phyloP scores from a whole-genome alignment of 2,113 vertebrate species.

The Antigone vipio region DNA sequence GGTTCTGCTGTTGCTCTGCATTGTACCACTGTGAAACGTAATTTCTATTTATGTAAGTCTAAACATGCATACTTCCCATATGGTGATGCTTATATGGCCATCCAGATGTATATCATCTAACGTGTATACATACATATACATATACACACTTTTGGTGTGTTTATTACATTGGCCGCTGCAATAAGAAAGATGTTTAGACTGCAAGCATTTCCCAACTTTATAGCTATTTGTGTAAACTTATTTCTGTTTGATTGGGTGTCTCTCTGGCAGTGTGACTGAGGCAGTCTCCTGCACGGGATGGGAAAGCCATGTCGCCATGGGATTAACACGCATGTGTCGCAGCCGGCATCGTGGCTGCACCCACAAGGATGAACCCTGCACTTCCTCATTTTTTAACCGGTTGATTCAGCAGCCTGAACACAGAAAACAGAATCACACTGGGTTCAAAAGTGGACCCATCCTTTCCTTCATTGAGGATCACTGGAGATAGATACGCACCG shows the following conservation, averaged over 20 bases:
- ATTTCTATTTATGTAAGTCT: neutral
- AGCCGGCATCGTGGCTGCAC: neutral
- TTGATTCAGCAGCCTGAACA: neutral
- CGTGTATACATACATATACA: neutral
- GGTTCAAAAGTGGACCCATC: neutral
- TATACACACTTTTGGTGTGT: neutral
- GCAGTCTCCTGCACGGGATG: fast-evolving
- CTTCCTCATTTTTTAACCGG: neutral
- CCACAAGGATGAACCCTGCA: no score
- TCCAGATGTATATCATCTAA: neutral
- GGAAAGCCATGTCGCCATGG: neutral
- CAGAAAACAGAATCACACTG: neutral
- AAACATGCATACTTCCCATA: neutral
- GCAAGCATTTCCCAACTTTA: neutral
- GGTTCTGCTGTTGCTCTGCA: neutral
- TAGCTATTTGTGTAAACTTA: neutral
- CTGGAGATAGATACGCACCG: fast-evolving
- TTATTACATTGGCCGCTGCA: neutral
- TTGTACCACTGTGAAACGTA: neutral
- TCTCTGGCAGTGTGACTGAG: fast-evolving
- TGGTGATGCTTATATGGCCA: neutral
- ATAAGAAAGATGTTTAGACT: neutral
- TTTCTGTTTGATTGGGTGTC: neutral
- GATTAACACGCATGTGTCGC: fast-evolving
- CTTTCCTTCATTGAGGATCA: neutral